phyloP scores from a whole-genome alignment of 2,888 invertebrate species.

The Andrena flavipes region DNA sequence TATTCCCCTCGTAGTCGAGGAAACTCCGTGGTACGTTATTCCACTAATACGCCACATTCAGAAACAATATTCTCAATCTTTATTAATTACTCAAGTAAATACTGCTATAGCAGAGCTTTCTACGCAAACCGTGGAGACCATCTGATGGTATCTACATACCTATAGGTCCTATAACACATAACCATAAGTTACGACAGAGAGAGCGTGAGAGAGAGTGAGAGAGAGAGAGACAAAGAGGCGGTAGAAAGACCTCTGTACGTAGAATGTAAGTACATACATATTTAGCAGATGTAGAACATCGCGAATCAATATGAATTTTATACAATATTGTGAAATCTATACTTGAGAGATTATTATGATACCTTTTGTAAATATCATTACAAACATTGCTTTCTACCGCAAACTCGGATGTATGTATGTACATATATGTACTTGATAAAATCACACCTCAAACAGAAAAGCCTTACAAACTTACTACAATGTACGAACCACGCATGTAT shows the following conservation, averaged over 20 bases:
- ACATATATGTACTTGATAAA: background rate
- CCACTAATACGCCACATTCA: background rate
- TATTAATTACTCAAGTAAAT: background rate
- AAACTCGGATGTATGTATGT: background rate
- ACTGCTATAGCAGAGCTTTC: background rate
- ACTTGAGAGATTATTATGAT: background rate
- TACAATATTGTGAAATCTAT: constrained; percentile 9
- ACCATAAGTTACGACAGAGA: background rate
- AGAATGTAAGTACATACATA: background rate
- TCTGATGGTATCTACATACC: background rate
- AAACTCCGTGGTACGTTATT: constrained; percentile 3
- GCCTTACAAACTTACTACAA: background rate
- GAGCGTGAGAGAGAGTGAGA: background rate
- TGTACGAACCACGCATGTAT: background rate
- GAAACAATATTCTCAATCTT: background rate
- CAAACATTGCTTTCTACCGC: background rate
- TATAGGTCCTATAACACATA: background rate
- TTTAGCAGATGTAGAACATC: background rate
- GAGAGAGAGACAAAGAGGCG: background rate
- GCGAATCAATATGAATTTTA: background rate
- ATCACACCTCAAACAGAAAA: background rate
- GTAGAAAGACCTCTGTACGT: background rate
- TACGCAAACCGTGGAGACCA: background rate
- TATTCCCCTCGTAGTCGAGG: background rate
- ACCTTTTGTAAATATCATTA: constrained; percentile 45